These are phyloP conservation scores for Dicyrtoma fusca DNA, from an alignment of 2,888 invertebrate genomes.

Conservation along the genomic window DNA sequence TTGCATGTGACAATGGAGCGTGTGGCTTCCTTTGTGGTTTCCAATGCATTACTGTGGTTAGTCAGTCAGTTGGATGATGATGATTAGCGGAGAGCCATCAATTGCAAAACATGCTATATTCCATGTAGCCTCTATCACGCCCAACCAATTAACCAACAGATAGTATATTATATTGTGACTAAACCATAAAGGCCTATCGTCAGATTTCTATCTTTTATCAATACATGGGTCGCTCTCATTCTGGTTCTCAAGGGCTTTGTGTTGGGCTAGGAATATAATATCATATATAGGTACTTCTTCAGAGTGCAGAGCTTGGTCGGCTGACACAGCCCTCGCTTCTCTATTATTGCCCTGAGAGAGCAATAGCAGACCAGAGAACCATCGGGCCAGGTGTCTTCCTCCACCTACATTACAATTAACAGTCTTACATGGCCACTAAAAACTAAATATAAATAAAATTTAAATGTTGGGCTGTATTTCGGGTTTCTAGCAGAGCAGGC, in stretches of 20 bases:
- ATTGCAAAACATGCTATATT: slow-evolving; percentile 43
- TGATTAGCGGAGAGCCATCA: slow-evolving; percentile 36
- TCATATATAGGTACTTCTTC: too few relatives aligned
- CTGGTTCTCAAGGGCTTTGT: not conserved
- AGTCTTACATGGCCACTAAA: not conserved
- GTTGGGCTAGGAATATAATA: not conserved
- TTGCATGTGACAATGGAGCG: slow-evolving; percentile 36
- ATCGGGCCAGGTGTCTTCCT: slow-evolving; percentile 32
- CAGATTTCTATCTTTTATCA: slow-evolving; percentile 25
- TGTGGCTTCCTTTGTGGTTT: slow-evolving; percentile 34
- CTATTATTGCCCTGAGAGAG: not conserved
- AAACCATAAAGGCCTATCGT: slow-evolving; percentile 33
- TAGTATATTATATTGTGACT: not conserved
- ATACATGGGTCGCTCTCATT: not conserved
- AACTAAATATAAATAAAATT: not conserved
- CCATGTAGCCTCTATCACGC: slow-evolving; percentile 40
- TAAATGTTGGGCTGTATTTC: not conserved
- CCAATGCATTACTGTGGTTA: slow-evolving; percentile 32
- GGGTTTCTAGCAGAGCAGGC: too few relatives aligned
- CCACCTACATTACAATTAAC: slow-evolving; percentile 12
- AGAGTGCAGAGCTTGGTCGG: too few relatives aligned
- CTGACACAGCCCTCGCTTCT: not conserved
- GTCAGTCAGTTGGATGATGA: slow-evolving; percentile 36
- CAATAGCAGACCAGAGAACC: not conserved
- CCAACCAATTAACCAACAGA: slow-evolving; percentile 43